These are phyloP conservation scores for Zalophus californianus DNA, from an alignment of 2,797 vertebrate genomes.

Conservation along the genomic window DNA sequence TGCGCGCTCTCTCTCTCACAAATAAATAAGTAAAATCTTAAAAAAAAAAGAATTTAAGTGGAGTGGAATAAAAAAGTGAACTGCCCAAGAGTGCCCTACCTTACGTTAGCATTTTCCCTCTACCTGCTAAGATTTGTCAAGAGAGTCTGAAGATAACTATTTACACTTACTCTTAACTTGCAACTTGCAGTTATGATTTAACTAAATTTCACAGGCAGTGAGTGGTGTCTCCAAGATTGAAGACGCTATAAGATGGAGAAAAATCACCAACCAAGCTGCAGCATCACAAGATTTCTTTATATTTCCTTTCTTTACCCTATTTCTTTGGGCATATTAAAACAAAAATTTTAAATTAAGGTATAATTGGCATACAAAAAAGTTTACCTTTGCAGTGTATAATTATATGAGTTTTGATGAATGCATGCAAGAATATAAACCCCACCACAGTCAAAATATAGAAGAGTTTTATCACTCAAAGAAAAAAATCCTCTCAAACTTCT, in stretches of 20 bases:
- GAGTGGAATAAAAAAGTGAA: conserved; percentile 3
- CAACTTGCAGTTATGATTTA: background rate
- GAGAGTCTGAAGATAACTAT: background rate
- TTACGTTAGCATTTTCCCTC: background rate
- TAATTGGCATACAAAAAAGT: background rate
- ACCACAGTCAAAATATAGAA: background rate
- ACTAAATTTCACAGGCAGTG: background rate
- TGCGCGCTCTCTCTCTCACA: too few species aligned
- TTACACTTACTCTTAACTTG: background rate
- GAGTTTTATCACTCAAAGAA: background rate
- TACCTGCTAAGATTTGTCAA: background rate
- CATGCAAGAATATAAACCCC: background rate
- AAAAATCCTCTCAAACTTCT: background rate
- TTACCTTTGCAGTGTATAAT: background rate
- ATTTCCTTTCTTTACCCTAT: background rate
- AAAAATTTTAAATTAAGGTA: background rate
- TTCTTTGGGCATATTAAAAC: background rate
- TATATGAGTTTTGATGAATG: background rate
- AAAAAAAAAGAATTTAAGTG: background rate
- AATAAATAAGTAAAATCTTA: too few species aligned
- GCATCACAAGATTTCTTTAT: background rate
- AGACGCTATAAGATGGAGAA: background rate
- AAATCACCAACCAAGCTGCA: background rate
- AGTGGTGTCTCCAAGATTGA: background rate
- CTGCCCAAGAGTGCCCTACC: background rate